These are phyloP conservation scores for Herpetotheres cachinnans DNA, from an alignment of 2,113 vertebrate genomes.

Conservation along the genomic window DNA sequence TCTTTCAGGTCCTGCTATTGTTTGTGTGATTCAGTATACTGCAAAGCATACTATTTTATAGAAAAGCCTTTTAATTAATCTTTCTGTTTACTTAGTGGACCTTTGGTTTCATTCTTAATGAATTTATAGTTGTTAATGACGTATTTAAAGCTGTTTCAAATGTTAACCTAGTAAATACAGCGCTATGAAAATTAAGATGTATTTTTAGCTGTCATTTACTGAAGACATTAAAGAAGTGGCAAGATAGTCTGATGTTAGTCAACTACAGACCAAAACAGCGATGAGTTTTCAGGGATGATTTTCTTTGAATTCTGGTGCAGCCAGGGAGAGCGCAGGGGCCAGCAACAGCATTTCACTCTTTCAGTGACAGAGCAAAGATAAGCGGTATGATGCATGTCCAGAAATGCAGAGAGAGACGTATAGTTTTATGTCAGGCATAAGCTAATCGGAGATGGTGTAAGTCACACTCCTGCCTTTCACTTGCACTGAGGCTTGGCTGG, in stretches of 20 bases:
- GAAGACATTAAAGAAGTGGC: background rate
- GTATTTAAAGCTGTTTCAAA: background rate
- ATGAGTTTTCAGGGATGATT: background rate
- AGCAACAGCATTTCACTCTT: background rate
- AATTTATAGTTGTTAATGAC: background rate
- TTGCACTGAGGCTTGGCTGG: background rate
- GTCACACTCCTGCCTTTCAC: background rate
- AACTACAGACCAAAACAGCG: background rate
- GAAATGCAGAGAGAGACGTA: background rate
- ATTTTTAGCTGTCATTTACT: background rate
- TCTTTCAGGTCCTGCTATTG: background rate
- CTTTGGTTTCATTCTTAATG: background rate
- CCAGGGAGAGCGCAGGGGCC: background rate
- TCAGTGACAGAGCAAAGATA: background rate
- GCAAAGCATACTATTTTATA: background rate
- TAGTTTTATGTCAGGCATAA: background rate
- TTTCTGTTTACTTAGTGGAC: background rate
- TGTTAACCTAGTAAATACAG: background rate
- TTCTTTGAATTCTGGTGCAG: background rate
- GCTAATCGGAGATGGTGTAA: background rate
- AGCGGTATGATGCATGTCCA: accelerated
- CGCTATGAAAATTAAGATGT: background rate
- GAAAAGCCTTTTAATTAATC: background rate
- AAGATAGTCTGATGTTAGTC: background rate
- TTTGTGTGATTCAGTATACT: background rate